Conservation (phyloP, 2,113 vertebrate genomes). For the Heptranchias perlo region DNA sequence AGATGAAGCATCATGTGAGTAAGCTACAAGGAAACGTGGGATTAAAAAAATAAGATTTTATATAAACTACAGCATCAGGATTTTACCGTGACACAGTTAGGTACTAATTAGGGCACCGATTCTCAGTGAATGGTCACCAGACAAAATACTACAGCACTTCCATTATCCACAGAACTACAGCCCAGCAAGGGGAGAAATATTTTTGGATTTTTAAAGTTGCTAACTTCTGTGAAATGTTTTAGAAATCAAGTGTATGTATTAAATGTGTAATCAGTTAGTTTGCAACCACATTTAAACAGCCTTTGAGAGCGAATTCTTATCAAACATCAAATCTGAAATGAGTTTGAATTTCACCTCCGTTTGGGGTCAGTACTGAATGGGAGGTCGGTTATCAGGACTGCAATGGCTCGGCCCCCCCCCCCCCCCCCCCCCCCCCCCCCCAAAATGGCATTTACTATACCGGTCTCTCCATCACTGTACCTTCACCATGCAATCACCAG, state of each 20-base stretch:
- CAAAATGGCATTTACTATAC: not conserved
- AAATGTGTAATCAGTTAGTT: not conserved
- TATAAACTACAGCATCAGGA: not conserved
- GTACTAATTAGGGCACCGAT: not conserved
- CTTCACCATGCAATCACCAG: not conserved
- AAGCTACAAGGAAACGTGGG: not conserved
- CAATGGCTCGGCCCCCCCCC: too few species aligned
- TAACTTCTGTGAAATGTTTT: not conserved
- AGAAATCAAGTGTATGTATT: not conserved
- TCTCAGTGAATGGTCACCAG: not conserved
- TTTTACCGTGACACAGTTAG: not conserved
- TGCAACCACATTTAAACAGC: not conserved
- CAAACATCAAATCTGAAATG: not conserved
- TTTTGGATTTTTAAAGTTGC: not conserved
- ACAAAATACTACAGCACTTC: not conserved
- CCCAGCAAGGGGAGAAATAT: not conserved
- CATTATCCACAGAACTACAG: not conserved
- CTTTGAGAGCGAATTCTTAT: not conserved
- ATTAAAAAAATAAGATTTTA: not conserved
- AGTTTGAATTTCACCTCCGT: not conserved
- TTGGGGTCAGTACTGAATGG: not conserved
- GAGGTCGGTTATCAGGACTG: too few species aligned
- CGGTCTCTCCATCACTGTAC: not conserved
- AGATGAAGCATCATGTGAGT: not conserved
- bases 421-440: too few species aligned